Conservation (phyloP, 2,888 invertebrate genomes). For the Ashinkailepas kermadecensis region DNA sequence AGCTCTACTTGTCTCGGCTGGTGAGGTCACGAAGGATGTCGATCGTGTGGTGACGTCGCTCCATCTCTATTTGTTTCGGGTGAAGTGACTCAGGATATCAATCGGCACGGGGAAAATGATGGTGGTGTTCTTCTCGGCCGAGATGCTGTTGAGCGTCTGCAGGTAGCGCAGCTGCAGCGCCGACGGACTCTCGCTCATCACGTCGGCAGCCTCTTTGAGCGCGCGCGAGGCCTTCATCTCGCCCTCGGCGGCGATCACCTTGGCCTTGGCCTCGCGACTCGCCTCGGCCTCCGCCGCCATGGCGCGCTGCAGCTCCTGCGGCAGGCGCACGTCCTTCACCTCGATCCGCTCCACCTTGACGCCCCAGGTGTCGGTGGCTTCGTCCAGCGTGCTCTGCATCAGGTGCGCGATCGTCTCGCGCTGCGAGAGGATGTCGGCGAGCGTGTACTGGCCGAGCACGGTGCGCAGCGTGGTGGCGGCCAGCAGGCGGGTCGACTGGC, state of each 20-base stretch:
- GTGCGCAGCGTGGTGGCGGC: slow-evolving; percentile 80
- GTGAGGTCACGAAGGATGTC: too few relatives aligned
- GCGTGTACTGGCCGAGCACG: slow-evolving; percentile 82
- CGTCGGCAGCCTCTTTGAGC: slow-evolving; percentile 50
- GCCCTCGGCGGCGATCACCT: slow-evolving; percentile 49
- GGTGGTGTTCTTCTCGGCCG: slow-evolving; percentile 89
- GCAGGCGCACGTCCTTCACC: slow-evolving; percentile 41
- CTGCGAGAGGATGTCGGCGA: slow-evolving; percentile 85
- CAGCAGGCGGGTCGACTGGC: slow-evolving; percentile 67
- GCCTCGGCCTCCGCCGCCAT: slow-evolving; percentile 49
- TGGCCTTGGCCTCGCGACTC: slow-evolving; percentile 45
- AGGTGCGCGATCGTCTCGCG: slow-evolving; percentile 64
- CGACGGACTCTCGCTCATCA: slow-evolving; percentile 46
- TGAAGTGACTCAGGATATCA: slow-evolving; percentile 53
- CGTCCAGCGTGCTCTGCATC: slow-evolving; percentile 44
- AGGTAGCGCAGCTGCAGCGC: slow-evolving; percentile 64
- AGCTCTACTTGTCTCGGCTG: too few relatives aligned
- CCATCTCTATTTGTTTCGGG: too few relatives aligned
- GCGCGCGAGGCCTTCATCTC: slow-evolving; percentile 47
- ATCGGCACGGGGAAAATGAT: slow-evolving; percentile 88
- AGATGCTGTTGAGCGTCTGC: slow-evolving; percentile 82
- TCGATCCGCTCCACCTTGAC: slow-evolving; percentile 47
- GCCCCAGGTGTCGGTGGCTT: slow-evolving; percentile 43
- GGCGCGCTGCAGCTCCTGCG: slow-evolving; percentile 33
- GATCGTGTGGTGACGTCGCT: too few relatives aligned